A percentile compares a stretch with the other conserved stretches of the same genome.
Evolutionary conservation across 2,888 invertebrate species (phyloP).

Genomic region (Xanthia icteritia): DNA sequence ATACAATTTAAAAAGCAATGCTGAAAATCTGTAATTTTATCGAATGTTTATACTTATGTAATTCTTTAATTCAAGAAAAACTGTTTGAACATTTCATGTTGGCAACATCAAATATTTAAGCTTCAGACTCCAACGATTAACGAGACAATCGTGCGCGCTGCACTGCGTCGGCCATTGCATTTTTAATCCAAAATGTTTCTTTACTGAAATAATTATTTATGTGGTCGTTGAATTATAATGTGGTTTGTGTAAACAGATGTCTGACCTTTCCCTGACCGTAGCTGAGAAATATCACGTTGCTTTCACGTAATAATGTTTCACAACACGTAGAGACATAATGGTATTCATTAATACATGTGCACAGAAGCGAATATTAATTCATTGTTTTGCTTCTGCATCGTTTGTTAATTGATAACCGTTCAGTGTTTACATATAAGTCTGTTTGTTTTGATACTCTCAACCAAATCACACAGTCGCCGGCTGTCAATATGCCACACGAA

Average conservation of each 20-base stretch:
- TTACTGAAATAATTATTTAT: conserved; percentile 34
- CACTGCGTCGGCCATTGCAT: conserved; percentile 33
- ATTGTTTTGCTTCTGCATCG: conserved; percentile 28
- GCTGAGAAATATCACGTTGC: conserved; percentile 24
- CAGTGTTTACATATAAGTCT: neutral
- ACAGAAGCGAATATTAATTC: conserved; percentile 1
- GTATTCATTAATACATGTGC: conserved; percentile 7
- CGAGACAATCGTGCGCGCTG: conserved; percentile 21
- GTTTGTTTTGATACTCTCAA: conserved; percentile 14
- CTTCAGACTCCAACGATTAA: conserved; percentile 20
- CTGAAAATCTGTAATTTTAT: conserved; percentile 8
- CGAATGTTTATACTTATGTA: neutral
- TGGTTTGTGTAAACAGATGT: conserved; percentile 32
- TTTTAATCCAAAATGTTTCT: conserved; percentile 36
- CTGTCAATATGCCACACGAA: neutral
- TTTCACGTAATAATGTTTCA: conserved; percentile 20
- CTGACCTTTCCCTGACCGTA: conserved; percentile 40
- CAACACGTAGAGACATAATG: neutral
- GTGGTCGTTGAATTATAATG: conserved; percentile 32
- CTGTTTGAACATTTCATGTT: conserved; percentile 9
- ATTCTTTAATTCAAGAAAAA: conserved; percentile 18
- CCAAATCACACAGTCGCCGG: neutral
- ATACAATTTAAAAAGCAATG: neutral
- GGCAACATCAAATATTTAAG: conserved; percentile 48
- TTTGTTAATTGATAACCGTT: conserved; percentile 17